Conservation (phyloP, 2,888 invertebrate genomes). For the Tetramorium bicarinatum region DNA sequence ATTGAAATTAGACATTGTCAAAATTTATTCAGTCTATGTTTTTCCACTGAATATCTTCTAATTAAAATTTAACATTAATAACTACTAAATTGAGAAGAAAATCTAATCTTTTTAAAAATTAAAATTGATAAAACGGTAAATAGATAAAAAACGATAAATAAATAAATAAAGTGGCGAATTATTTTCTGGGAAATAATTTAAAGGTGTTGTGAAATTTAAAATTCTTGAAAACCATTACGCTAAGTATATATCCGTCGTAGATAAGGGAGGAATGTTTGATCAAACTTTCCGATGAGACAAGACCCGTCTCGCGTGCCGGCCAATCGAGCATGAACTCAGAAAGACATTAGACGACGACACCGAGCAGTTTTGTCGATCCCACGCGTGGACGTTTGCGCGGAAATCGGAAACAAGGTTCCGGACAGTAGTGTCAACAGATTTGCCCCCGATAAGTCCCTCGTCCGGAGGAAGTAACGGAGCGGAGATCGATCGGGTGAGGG, state of each 20-base stretch:
- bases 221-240: background rate
- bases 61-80: background rate
- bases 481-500: conserved; percentile 65
- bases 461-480: conserved; percentile 53
- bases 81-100: background rate
- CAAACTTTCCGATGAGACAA: conserved; percentile 26
- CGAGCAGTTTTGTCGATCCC: conserved; percentile 55
- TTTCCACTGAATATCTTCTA: background rate
- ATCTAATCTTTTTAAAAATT: background rate
- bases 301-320: conserved; percentile 34
- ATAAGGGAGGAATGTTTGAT: conserved; percentile 1
- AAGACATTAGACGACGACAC: conserved; percentile 15
- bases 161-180: background rate
- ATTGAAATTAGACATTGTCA: background rate
- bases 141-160: too few species aligned
- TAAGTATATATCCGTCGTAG: background rate
- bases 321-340: conserved; percentile 48
- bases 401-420: conserved; percentile 78
- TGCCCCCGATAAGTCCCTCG: conserved; percentile 70
- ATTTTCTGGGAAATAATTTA: background rate
- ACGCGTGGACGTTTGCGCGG: conserved; percentile 68
- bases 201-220: background rate
- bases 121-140: background rate
- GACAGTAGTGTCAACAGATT: conserved; percentile 82
- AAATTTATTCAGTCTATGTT: background rate